A percentile compares a stretch with the other conserved stretches of the same genome.
Conservation (phyloP, 2,888 invertebrate species). For the Nomada ruficornis region DNA sequence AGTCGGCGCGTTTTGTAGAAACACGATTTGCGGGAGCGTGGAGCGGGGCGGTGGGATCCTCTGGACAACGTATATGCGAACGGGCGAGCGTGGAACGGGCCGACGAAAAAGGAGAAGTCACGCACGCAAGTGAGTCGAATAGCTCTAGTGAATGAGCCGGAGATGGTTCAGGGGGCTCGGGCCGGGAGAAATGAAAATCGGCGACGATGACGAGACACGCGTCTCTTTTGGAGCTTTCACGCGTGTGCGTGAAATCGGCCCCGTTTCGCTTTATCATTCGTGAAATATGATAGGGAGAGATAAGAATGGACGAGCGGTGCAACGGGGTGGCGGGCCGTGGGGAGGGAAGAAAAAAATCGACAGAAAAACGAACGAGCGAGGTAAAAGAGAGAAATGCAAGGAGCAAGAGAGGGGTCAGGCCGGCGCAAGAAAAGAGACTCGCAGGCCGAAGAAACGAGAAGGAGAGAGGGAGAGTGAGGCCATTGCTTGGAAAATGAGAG, state of each 20-base stretch:
- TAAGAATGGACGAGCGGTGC: background rate
- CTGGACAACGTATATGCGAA: slow-evolving; percentile 4
- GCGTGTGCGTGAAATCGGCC: slow-evolving; percentile 36
- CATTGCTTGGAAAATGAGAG: slow-evolving; percentile 54
- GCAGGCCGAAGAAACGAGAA: slow-evolving; percentile 1
- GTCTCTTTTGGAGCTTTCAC: slow-evolving; percentile 22
- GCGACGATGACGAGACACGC: slow-evolving; percentile 34
- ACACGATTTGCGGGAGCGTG: slow-evolving; percentile 4
- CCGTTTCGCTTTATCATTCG: slow-evolving; percentile 68
- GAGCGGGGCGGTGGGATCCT: background rate
- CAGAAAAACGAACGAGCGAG: background rate
- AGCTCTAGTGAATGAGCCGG: slow-evolving; percentile 49
- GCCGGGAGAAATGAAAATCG: slow-evolving; percentile 69
- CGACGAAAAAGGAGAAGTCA: slow-evolving; percentile 53
- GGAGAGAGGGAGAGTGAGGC: slow-evolving; percentile 19
- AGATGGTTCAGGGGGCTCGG: background rate
- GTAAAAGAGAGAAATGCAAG: slow-evolving; percentile 19
- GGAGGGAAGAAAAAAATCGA: background rate
- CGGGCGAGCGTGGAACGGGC: slow-evolving; percentile 3
- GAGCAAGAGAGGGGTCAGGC: slow-evolving; percentile 13
- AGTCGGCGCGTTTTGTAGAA: slow-evolving; percentile 37
- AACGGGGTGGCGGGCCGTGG: background rate
- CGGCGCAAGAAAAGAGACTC: slow-evolving; percentile 18
- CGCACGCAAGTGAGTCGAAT: slow-evolving; percentile 51
- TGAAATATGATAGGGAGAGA: slow-evolving; percentile 50